A percentile compares a stretch with the other conserved stretches of the same genome.
phyloP scores from a whole-genome alignment of 2,113 vertebrate species.

The Microtus ochrogaster region DNA sequence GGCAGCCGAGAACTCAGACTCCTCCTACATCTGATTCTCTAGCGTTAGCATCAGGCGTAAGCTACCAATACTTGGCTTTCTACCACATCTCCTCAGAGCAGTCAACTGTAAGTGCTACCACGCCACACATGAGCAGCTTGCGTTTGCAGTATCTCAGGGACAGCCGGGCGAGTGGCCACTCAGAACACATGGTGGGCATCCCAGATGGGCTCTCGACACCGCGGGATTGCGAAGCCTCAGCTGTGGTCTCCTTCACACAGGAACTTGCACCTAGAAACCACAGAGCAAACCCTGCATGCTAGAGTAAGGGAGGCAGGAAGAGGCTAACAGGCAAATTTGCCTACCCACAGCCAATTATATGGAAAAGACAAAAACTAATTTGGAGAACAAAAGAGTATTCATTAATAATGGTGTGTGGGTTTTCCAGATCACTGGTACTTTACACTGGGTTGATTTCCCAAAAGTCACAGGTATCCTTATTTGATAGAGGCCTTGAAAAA shows the following conservation, averaged over 20 bases:
- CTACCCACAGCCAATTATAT: slow-evolving; percentile 65
- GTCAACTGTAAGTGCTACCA: slow-evolving; percentile 33
- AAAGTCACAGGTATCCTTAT: slow-evolving; percentile 42
- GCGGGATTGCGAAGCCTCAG: neutral
- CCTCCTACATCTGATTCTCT: neutral
- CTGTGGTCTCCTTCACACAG: slow-evolving; percentile 47
- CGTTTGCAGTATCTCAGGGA: slow-evolving; percentile 1
- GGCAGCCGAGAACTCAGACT: neutral
- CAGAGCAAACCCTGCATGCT: slow-evolving; percentile 59
- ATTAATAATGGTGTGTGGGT: slow-evolving; percentile 62
- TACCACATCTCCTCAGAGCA: neutral
- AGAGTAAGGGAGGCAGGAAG: slow-evolving; percentile 67
- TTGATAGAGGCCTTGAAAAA: slow-evolving; percentile 50
- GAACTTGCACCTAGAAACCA: slow-evolving; percentile 73
- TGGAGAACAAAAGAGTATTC: slow-evolving; percentile 57
- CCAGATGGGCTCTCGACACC: neutral
- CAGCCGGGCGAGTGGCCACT: neutral
- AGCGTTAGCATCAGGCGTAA: neutral
- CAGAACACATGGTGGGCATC: neutral
- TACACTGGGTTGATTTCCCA: slow-evolving; percentile 62
- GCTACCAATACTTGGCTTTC: too few relatives aligned
- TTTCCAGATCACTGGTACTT: slow-evolving; percentile 64
- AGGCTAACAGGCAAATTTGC: slow-evolving; percentile 68
- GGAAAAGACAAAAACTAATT: slow-evolving; percentile 59
- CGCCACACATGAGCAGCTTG: neutral